These are phyloP conservation scores for Amblyjoppa fuscipennis DNA, from an alignment of 2,888 invertebrate genomes.

Conservation along the genomic window DNA sequence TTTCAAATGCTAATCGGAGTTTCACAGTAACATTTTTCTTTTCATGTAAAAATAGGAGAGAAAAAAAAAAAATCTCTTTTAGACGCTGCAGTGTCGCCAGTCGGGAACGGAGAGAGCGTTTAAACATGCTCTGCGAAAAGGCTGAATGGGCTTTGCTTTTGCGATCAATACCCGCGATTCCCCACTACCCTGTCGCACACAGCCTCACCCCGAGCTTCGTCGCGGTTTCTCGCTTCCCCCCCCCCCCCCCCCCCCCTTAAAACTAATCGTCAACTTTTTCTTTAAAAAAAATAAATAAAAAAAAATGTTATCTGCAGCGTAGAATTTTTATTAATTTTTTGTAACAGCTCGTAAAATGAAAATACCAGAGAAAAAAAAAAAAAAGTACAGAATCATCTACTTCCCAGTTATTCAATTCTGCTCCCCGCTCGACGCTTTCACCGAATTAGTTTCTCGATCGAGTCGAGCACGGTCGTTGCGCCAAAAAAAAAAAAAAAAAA, in stretches of 20 bases:
- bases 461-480: conserved; percentile 16
- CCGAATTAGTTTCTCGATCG: conserved; percentile 44
- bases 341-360: neutral
- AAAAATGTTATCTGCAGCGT: neutral
- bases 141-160: conserved; percentile 61
- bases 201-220: conserved; percentile 16
- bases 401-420: conserved; percentile 6
- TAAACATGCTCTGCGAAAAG: conserved; percentile 51
- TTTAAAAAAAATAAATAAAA: too few species aligned
- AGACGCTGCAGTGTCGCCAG: neutral
- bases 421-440: conserved; percentile 38
- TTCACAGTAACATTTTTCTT: too few species aligned
- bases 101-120: neutral
- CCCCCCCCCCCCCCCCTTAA: conserved; percentile 3
- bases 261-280: neutral
- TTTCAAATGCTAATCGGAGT: too few species aligned
- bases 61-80: neutral
- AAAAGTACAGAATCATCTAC: neutral
- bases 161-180: conserved; percentile 56
- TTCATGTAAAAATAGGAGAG: too few species aligned
- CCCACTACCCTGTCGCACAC: conserved; percentile 45
- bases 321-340: neutral
- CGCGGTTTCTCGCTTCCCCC: conserved; percentile 25
- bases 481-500: conserved; percentile 24
- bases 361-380: neutral